These are phyloP conservation scores for Calephelis virginiensis DNA, from an alignment of 1,140 invertebrate genomes.

Conservation along the genomic window DNA sequence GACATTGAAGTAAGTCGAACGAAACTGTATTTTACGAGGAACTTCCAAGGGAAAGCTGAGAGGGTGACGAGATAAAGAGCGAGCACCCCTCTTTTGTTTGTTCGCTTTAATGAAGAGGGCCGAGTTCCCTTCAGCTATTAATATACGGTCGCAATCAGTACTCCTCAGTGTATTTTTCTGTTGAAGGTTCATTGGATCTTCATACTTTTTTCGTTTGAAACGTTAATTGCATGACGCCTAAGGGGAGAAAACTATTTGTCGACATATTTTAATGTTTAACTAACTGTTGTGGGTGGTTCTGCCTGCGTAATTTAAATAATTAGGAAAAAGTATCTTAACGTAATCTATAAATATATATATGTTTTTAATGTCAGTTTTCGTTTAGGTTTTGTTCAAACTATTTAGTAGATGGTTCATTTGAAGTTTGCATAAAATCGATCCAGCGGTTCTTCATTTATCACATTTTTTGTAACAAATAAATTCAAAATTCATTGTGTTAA, in stretches of 20 bases:
- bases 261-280: too few species aligned
- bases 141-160: conserved; percentile 47
- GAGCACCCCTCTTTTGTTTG: conserved; percentile 53
- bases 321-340: too few species aligned
- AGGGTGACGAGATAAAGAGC: conserved; percentile 56
- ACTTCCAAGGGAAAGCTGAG: conserved; percentile 34
- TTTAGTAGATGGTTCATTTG: too few species aligned
- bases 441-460: too few species aligned
- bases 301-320: too few species aligned
- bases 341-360: too few species aligned
- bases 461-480: too few species aligned
- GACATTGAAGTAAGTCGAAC: conserved; percentile 10
- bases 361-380: too few species aligned
- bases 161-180: conserved; percentile 13
- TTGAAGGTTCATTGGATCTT: background rate
- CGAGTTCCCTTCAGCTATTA: conserved; percentile 39
- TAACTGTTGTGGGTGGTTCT: too few species aligned
- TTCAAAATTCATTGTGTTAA: too few species aligned
- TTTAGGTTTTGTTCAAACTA: too few species aligned
- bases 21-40: conserved; percentile 9
- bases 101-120: conserved; percentile 62
- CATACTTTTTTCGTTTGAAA: background rate
- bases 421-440: too few species aligned
- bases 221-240: background rate
- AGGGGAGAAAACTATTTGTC: background rate